A percentile compares a stretch with the other conserved stretches of the same genome.
Evolutionary conservation across 2,888 invertebrate genomes (phyloP).

Genomic region (Hipparchia sbordonii): DNA sequence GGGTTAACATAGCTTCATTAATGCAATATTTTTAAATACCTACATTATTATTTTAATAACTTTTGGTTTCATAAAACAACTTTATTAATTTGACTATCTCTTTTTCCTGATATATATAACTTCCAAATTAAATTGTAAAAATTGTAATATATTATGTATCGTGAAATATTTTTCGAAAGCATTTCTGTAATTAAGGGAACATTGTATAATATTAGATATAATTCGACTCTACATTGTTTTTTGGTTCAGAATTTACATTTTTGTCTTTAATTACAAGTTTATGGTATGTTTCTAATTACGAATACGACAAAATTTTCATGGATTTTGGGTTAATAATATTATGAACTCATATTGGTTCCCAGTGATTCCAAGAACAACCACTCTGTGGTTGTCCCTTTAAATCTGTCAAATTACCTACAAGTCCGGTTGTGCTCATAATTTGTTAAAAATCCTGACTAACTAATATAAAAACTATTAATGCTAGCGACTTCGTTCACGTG

Average conservation of each 20-base stretch:
- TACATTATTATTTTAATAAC: not conserved
- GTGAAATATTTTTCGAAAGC: constrained; percentile 28
- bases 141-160: constrained; percentile 25
- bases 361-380: not conserved
- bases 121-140: constrained; percentile 33
- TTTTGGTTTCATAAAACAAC: not conserved
- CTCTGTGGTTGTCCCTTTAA: no score
- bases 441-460: no score
- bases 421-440: no score
- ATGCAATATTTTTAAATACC: no score
- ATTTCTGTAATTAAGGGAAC: constrained; percentile 39
- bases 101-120: not conserved
- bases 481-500: no score
- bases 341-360: no score
- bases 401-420: no score
- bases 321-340: no score
- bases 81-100: not conserved
- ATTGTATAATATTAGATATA: constrained; percentile 21
- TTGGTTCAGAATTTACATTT: constrained; percentile 28
- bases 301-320: not conserved
- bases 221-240: constrained; percentile 19
- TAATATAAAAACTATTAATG: no score
- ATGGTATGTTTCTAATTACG: not conserved
- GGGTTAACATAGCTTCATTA: no score
- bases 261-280: not conserved